Evolutionary conservation across 1,140 invertebrate genomes (phyloP).

Genomic region (Ceratosolen fusciceps): DNA sequence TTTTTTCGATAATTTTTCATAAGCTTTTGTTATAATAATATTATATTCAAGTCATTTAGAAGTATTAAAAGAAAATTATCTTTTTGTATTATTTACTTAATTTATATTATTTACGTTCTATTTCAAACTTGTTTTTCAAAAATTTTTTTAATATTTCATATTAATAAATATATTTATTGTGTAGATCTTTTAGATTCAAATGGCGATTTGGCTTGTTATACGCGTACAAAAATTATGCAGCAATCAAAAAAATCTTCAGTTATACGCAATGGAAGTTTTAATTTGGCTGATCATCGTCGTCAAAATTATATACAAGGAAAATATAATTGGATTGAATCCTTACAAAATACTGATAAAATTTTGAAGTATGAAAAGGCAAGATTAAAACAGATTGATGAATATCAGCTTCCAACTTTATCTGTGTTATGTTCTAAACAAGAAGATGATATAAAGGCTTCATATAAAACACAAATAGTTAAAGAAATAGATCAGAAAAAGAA

Average conservation of each 20-base stretch:
- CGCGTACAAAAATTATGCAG: slow-evolving; percentile 56
- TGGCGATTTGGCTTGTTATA: slow-evolving; percentile 55
- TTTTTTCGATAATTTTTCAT: too few relatives aligned
- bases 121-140: too few relatives aligned
- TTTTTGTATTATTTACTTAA: too few relatives aligned
- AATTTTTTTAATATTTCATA: slow-evolving; percentile 23
- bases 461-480: slow-evolving; percentile 75
- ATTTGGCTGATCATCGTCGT: slow-evolving; percentile 55
- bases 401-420: slow-evolving; percentile 68
- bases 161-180: background rate
- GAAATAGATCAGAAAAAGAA: slow-evolving; percentile 61
- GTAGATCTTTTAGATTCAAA: slow-evolving; percentile 60
- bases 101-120: too few relatives aligned
- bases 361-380: slow-evolving; percentile 65
- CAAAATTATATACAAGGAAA: slow-evolving; percentile 58
- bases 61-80: too few relatives aligned
- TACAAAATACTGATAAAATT: slow-evolving; percentile 53
- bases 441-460: slow-evolving; percentile 68
- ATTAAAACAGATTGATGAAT: slow-evolving; percentile 76
- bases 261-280: slow-evolving; percentile 64
- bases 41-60: too few relatives aligned
- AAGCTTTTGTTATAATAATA: too few relatives aligned
- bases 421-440: slow-evolving; percentile 62
- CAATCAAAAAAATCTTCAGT: slow-evolving; percentile 56
- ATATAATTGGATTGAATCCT: slow-evolving; percentile 73